Evolutionary conservation across 2,888 invertebrate species (phyloP).

Genomic region (Panzeria rudis): DNA sequence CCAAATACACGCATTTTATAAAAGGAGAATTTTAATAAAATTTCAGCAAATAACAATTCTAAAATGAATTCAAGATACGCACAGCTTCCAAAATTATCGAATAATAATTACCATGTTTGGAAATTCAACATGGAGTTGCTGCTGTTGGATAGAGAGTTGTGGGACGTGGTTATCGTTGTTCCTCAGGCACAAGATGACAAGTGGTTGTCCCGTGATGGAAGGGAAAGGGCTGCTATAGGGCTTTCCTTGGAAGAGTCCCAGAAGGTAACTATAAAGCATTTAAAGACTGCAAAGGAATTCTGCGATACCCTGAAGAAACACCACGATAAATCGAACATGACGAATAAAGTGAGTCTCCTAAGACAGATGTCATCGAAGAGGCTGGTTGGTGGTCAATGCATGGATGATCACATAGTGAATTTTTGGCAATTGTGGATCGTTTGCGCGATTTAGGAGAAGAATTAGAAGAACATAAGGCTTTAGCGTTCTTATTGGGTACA

Average conservation of each 20-base stretch:
- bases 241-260: conserved; percentile 8
- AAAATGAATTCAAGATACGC: too few species aligned
- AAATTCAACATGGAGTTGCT: conserved; percentile 51
- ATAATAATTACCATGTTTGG: too few species aligned
- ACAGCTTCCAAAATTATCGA: too few species aligned
- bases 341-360: conserved; percentile 41
- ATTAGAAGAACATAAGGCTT: conserved; percentile 40
- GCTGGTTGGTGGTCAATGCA: conserved; percentile 20
- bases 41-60: too few species aligned
- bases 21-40: too few species aligned
- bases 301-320: conserved; percentile 45
- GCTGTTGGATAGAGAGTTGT: conserved; percentile 44
- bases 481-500: conserved; percentile 49
- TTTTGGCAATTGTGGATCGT: conserved; percentile 44
- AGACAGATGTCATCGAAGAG: conserved; percentile 31
- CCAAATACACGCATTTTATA: too few species aligned
- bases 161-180: conserved; percentile 9
- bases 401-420: conserved; percentile 54
- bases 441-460: conserved; percentile 49
- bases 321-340: conserved; percentile 28
- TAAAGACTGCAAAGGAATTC: conserved; percentile 32
- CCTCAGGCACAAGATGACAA: background rate
- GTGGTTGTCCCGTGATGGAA: background rate
- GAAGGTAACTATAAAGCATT: too few species aligned
- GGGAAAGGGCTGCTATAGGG: conserved; percentile 49